phyloP scores from a whole-genome alignment of 2,797 vertebrate genomes.

The Botia kubotai region DNA sequence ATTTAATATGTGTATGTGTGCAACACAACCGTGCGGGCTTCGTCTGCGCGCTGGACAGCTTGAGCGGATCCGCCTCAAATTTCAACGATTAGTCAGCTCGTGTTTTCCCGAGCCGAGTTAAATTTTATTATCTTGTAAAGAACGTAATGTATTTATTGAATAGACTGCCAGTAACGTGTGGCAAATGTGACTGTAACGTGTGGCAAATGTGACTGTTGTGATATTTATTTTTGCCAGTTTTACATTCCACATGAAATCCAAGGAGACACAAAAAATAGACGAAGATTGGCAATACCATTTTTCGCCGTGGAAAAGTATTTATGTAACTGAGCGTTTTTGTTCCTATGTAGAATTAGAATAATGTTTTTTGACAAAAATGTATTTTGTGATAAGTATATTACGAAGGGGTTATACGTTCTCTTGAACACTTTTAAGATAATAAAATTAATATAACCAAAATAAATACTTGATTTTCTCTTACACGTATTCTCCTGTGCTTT shows the following conservation, averaged over 20 bases:
- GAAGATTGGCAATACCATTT: background rate
- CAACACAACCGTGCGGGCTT: background rate
- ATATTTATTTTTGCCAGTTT: too few species aligned
- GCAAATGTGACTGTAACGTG: background rate
- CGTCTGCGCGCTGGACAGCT: slow-evolving; percentile 11
- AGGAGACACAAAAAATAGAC: background rate
- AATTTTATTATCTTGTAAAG: background rate
- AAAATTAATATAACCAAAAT: background rate
- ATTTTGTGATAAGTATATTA: slow-evolving; percentile 12
- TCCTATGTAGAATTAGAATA: background rate
- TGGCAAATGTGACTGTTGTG: background rate
- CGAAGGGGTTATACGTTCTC: background rate
- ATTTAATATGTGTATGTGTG: background rate
- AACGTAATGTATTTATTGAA: background rate
- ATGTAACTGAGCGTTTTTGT: background rate
- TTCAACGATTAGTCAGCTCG: background rate
- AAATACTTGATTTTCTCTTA: background rate
- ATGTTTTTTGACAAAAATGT: background rate
- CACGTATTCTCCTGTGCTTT: background rate
- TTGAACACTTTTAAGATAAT: background rate
- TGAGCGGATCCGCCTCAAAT: background rate
- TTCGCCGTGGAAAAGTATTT: background rate
- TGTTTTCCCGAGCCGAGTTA: background rate
- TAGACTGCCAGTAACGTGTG: background rate
- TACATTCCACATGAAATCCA: background rate